A percentile compares a stretch with the other conserved stretches of the same genome.
Conservation (phyloP, 1,140 invertebrate species). For the Pygmarrhopalites habei region DNA sequence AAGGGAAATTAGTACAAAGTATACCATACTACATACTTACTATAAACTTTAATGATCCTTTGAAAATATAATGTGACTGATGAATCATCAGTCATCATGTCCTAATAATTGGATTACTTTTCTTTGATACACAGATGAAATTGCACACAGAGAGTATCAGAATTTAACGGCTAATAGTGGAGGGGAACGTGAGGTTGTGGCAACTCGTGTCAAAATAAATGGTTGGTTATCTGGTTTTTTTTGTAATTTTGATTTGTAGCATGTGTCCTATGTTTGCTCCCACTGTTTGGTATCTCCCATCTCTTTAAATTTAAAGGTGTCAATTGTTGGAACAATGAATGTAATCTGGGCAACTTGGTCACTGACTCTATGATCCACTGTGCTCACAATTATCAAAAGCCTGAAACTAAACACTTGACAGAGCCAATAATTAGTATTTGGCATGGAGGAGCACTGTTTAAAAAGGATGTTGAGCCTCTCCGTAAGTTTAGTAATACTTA, state of each 20-base stretch:
- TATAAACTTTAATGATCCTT: too few species aligned
- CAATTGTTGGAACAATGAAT: slow-evolving; percentile 21
- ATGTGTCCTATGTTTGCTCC: too few species aligned
- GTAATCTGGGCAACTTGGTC: slow-evolving; percentile 28
- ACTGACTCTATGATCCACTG: slow-evolving; percentile 24
- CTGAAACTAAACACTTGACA: background rate
- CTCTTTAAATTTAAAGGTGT: slow-evolving; percentile 15
- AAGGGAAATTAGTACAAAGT: too few species aligned
- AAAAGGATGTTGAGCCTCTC: background rate
- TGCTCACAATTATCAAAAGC: slow-evolving; percentile 3
- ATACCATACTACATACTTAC: too few species aligned
- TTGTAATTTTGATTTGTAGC: too few species aligned
- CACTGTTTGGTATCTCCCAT: too few species aligned
- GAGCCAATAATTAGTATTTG: slow-evolving; percentile 9
- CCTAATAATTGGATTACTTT: background rate
- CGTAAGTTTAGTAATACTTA: background rate
- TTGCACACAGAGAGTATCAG: background rate
- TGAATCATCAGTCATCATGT: too few species aligned
- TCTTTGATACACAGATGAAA: background rate
- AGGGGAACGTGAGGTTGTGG: too few species aligned
- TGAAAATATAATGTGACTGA: too few species aligned
- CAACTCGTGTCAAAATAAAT: background rate
- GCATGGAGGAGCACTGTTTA: slow-evolving; percentile 23
- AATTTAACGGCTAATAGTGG: too few species aligned
- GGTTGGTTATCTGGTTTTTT: too few species aligned